phyloP scores from a whole-genome alignment of 64 coral and sea anemone genomes.

The Montipora cactus region DNA sequence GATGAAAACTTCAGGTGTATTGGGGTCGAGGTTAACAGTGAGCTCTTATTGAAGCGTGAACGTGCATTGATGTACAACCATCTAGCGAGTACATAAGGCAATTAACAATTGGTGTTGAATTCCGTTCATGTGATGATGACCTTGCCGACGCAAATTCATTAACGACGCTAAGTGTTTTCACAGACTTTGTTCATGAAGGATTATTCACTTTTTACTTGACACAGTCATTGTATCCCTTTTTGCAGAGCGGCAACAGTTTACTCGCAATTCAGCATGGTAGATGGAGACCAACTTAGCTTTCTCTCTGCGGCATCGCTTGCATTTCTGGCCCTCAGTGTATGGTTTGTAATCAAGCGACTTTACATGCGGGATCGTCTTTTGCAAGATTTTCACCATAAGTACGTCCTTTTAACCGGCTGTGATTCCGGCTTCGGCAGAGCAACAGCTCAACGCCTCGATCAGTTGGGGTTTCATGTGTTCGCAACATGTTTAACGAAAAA shows the following conservation, averaged over 20 bases:
- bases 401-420: slow-evolving; percentile 68
- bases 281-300: slow-evolving; percentile 13
- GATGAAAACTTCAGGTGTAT: not conserved
- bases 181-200: not conserved
- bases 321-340: not conserved
- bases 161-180: not conserved
- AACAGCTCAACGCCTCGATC: slow-evolving; percentile 51
- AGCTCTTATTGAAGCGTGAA: not conserved
- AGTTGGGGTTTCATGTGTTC: slow-evolving; percentile 65
- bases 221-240: not conserved
- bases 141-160: not conserved
- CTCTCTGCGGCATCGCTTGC: not conserved
- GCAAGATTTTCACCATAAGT: slow-evolving; percentile 5
- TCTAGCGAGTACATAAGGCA: not conserved
- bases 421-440: slow-evolving; percentile 62
- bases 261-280: not conserved
- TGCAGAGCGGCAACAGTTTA: not conserved
- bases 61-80: not conserved
- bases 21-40: not conserved
- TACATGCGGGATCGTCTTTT: not conserved
- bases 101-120: not conserved
- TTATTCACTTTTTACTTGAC: not conserved
- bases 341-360: slow-evolving; percentile 1
- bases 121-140: not conserved
- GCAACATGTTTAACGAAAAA: slow-evolving; percentile 67